Conservation (phyloP, 30 jellyfish, hydroid and myxozoan species). For the Hydractinia echinata region DNA sequence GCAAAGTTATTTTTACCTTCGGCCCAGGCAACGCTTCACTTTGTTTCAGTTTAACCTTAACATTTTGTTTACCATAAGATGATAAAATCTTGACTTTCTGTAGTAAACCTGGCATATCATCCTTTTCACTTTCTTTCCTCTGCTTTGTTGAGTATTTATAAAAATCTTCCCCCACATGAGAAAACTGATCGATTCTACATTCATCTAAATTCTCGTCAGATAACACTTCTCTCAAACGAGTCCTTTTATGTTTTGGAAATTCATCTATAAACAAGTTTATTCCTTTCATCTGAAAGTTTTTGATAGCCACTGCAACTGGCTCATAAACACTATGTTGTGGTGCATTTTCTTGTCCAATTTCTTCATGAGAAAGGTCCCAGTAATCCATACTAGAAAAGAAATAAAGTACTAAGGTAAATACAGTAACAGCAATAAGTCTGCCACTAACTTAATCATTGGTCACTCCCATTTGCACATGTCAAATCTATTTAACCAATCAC, state of each 20-base stretch:
- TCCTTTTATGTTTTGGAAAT: constrained; percentile 70
- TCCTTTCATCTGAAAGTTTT: constrained; percentile 76
- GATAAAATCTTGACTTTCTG: constrained; percentile 74
- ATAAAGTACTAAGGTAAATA: background rate
- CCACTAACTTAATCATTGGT: background rate
- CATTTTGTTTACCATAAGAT: constrained; percentile 78
- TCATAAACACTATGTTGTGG: constrained; percentile 79
- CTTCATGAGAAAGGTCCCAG: constrained; percentile 79
- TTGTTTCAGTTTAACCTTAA: constrained; percentile 67
- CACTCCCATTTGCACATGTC: background rate
- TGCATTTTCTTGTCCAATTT: constrained; percentile 45
- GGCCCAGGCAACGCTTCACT: constrained; percentile 86
- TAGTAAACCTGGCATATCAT: constrained; percentile 32
- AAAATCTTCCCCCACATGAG: background rate
- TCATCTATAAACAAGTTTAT: constrained; percentile 70
- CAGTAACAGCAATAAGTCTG: background rate
- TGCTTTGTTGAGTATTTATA: background rate
- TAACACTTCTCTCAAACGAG: constrained; percentile 56
- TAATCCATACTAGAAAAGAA: constrained; percentile 50
- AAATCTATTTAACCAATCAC: too few species aligned
- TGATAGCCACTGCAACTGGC: constrained; percentile 90
- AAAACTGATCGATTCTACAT: background rate
- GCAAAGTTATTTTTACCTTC: constrained; percentile 39
- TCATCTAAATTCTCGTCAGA: constrained; percentile 16
- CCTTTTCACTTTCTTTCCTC: background rate